Conservation (phyloP, 2,888 invertebrate genomes). For the Kryphioiulus occultus region DNA sequence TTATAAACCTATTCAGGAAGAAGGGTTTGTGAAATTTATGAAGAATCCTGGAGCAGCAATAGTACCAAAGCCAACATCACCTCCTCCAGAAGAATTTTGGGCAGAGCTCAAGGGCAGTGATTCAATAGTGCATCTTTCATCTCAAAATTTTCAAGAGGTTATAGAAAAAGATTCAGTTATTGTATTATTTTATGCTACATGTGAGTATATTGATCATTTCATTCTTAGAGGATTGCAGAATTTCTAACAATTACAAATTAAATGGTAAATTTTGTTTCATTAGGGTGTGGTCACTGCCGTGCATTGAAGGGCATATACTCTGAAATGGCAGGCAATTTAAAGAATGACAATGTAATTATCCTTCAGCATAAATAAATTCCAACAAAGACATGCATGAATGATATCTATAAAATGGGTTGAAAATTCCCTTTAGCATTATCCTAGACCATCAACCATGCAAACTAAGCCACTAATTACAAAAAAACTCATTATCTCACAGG, state of each 20-base stretch:
- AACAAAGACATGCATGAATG: too few species aligned
- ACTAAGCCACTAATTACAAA: background rate
- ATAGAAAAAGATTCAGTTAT: conserved; percentile 58
- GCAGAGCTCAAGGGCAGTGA: conserved; percentile 63
- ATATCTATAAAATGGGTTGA: too few species aligned
- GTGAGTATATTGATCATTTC: conserved; percentile 58
- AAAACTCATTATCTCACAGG: conserved; percentile 44
- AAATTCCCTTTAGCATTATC: too few species aligned
- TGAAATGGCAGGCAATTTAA: conserved; percentile 61
- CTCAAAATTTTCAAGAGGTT: conserved; percentile 54
- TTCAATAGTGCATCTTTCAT: conserved; percentile 64
- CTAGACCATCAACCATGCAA: background rate
- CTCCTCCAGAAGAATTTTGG: conserved; percentile 64
- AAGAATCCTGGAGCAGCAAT: conserved; percentile 62
- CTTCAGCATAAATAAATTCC: background rate
- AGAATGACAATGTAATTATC: conserved; percentile 58
- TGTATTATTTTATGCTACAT: conserved; percentile 64
- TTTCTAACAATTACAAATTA: background rate
- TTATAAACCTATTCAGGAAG: conserved; percentile 65
- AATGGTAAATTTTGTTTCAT: too few species aligned
- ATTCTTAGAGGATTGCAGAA: background rate
- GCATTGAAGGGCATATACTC: conserved; percentile 56
- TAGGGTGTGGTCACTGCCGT: conserved; percentile 71
- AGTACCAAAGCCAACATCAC: conserved; percentile 59
- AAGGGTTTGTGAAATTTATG: conserved; percentile 74